Percentiles rank a stretch among this genome's conserved stretches.
phyloP scores from a whole-genome alignment of 92 coral and sea anemone species.

The Hydrozoanthus gracilis region DNA sequence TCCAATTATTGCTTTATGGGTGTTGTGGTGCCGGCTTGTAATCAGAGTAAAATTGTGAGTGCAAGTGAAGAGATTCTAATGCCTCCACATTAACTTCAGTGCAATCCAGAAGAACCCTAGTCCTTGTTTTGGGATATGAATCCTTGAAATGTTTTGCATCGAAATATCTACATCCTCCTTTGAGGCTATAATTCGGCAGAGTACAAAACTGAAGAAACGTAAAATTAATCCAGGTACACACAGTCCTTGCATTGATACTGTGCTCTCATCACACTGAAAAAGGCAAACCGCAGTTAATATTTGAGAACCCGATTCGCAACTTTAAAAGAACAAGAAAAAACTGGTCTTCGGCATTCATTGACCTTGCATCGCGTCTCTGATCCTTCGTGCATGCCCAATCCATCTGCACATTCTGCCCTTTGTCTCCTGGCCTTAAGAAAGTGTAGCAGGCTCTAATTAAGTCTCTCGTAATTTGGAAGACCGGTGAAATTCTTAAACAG shows the following conservation, averaged over 20 bases:
- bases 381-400: constrained; percentile 1
- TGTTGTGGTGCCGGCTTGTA: constrained; percentile 72
- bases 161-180: constrained; percentile 60
- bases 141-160: constrained; percentile 65
- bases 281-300: constrained; percentile 9
- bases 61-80: constrained; percentile 61
- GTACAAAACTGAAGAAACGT: constrained; percentile 54
- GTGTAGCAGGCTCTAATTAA: constrained; percentile 13
- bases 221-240: constrained; percentile 64
- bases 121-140: constrained; percentile 64
- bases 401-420: constrained; percentile 37
- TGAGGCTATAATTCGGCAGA: constrained; percentile 63
- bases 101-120: constrained; percentile 56
- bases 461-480: constrained; percentile 38
- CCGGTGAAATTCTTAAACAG: constrained; percentile 58
- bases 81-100: constrained; percentile 65
- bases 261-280: constrained; percentile 11
- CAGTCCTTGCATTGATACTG: constrained; percentile 42
- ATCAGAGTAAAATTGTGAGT: constrained; percentile 58
- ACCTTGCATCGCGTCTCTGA: constrained; percentile 31
- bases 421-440: constrained; percentile 30
- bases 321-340: constrained; percentile 38
- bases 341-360: constrained; percentile 22
- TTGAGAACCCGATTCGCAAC: constrained; percentile 26
- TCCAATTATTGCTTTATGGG: constrained; percentile 58